Base-by-base conservation (phyloP, 1,140 invertebrate genomes). In the Phymastichus coffea region DNA sequence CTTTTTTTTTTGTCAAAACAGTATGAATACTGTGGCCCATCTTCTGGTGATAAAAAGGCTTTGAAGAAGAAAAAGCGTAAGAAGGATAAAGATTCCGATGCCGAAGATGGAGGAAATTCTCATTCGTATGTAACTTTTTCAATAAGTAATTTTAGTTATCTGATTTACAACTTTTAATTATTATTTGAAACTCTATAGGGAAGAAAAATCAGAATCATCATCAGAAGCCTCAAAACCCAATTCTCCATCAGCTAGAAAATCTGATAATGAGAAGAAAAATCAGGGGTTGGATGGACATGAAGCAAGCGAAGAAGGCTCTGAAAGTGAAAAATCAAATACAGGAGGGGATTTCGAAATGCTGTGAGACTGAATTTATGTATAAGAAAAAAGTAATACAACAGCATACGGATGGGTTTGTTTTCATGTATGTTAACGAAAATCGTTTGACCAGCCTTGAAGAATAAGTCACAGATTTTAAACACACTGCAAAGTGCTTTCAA, bases 301-400 rank as follows among this genome's bases (percentile, higher is more conserved):
- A 25, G 66, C 75, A 66, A 68, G 70, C 40, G 76, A 73, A 61
- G 77, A 79, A 65, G 72, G 73, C 28, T 81, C 75, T n/a, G 80
- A 80, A 63, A 79, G 77, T 61, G 78, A 79, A 66, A 84, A 88
- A 44, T 91, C 89, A 10, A 89, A 89, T 66, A 90, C 88, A 0
- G 89, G 87, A 40, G 84, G 87, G 68, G 90, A 92, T 81, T 92
- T 92, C 74, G 90, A 91, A 77, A 90, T 92, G 66, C 41, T 71
- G 53, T 69, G 63, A 71, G 46, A 64, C 53, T 58, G 47, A 58
- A 51, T 30, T 44, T 58, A 14, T 15, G 28, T 44, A 49, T 41
- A 25, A 52, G 4, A 51, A 30, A 52, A 43, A n/a, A n/a, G 23
- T 41, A 35, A 58, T 51, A 52, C n/a, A 40, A 41, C 30, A 19